Conservation (phyloP, 1,140 invertebrate species). For the Heterodera carotae region DNA sequence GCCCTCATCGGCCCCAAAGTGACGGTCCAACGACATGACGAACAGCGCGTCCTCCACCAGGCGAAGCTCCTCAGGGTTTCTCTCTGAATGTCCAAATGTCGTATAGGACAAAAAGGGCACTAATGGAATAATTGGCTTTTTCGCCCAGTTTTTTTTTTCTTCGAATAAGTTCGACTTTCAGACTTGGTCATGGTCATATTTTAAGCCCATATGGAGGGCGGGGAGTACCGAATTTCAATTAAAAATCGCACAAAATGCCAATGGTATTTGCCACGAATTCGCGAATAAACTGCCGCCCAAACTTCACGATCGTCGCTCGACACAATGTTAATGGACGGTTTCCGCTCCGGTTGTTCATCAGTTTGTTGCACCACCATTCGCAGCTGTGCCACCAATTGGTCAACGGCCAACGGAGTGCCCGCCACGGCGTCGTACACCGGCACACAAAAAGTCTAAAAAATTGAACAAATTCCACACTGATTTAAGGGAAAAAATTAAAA, state of each 20-base stretch:
- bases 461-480: constrained; percentile 2
- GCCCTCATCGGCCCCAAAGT: neutral
- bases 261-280: constrained; percentile 50
- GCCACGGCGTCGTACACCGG: constrained; percentile 56
- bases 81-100: constrained; percentile 49
- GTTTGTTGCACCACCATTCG: constrained; percentile 35
- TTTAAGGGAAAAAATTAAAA: too few species aligned
- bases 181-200: too few species aligned
- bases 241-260: too few species aligned
- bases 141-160: too few species aligned
- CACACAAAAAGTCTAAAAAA: constrained; percentile 56
- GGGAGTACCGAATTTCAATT: too few species aligned
- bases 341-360: constrained; percentile 31
- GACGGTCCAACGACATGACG: constrained; percentile 52
- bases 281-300: constrained; percentile 58
- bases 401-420: constrained; percentile 41
- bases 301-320: constrained; percentile 55
- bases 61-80: constrained; percentile 39
- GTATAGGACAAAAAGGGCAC: neutral
- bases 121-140: too few species aligned
- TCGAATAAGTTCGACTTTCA: too few species aligned
- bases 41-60: constrained; percentile 55
- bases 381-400: constrained; percentile 45
- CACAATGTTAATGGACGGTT: constrained; percentile 52
- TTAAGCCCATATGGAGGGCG: too few species aligned